Evolutionary conservation across 2,797 vertebrate genomes (phyloP), one percentile per base, ranked within the genome.

Genomic region (Cheirogaleus major): DNA sequence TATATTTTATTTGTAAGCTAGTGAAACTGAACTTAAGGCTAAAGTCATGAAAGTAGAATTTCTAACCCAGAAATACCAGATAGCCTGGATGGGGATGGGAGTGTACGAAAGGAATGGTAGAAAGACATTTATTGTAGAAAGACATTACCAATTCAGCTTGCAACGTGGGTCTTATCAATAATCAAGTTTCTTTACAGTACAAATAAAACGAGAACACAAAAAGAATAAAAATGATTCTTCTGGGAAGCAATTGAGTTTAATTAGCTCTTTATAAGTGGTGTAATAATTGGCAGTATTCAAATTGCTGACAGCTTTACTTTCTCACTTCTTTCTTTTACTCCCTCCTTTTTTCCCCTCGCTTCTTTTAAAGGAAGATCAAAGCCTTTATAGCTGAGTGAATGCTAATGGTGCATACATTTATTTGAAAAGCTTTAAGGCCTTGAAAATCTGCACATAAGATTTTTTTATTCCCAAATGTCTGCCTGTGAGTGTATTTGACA

Each of bases 191-290:
- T 93, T 90, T 89, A 91, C 72, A 84, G 91, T 84, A 89, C 94
- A 59, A 95, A 70, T 92, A 95, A 93, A 97, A 98, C 96, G 96
- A 85, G 80, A 84, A 52, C 87, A 89, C 92, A 93, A 90, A 98
- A 97, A 98, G 89, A 98, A 98, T 98, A 99, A 99, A 98, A 99
- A 98, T 99, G 98, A 98, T 98, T 98, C 98, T 98, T 98, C 98
- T 98, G 98, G 98, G 99, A 99, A 99, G 98, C 98, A 99, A 99
- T 99, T 98, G 96, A 98, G 99, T 99, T 98, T 99, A 99, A 99
- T 99, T 99, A 99, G 98, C 91, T 98, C 98, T 99, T 99, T 99
- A 99, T 99, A 99, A 99, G 98, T 97, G 97, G 97, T 97, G 98
- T 97, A 98, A 98, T 99, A 98, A 98, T 99, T 99, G 98, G 98